Conservation (phyloP, 2,113 vertebrate genomes). For the Poeciliopsis turrubarensis region DNA sequence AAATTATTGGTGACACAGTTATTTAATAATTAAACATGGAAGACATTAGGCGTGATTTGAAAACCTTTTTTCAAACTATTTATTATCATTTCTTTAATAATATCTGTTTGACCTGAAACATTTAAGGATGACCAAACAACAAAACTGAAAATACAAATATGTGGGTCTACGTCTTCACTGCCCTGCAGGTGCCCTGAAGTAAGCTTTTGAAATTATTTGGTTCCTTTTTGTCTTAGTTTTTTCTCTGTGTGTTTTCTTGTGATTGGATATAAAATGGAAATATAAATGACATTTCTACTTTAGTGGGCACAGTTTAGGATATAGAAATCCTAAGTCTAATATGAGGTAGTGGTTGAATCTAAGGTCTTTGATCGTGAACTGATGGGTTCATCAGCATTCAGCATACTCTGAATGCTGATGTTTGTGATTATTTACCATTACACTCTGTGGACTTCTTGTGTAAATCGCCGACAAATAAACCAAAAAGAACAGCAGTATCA, state of each 20-base stretch:
- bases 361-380: neutral
- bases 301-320: neutral
- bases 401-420: conserved; percentile 18
- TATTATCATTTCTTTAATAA: neutral
- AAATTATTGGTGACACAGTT: neutral
- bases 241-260: neutral
- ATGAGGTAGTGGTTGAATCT: neutral
- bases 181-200: neutral
- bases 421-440: conserved; percentile 1
- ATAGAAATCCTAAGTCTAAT: neutral
- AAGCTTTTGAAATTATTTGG: neutral
- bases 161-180: neutral
- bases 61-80: neutral
- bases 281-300: neutral
- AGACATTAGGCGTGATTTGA: neutral
- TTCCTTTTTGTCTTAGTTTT: neutral
- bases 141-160: neutral
- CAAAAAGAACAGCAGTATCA: conserved; percentile 9
- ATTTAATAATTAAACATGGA: neutral
- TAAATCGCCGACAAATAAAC: neutral
- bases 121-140: neutral
- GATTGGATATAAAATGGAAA: neutral
- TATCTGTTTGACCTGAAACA: neutral
- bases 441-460: neutral
- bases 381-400: conserved; percentile 7